A percentile compares a stretch with the other conserved stretches of the same genome.
Conservation (phyloP, 2,888 invertebrate genomes). For the Ophioninae sp. region DNA sequence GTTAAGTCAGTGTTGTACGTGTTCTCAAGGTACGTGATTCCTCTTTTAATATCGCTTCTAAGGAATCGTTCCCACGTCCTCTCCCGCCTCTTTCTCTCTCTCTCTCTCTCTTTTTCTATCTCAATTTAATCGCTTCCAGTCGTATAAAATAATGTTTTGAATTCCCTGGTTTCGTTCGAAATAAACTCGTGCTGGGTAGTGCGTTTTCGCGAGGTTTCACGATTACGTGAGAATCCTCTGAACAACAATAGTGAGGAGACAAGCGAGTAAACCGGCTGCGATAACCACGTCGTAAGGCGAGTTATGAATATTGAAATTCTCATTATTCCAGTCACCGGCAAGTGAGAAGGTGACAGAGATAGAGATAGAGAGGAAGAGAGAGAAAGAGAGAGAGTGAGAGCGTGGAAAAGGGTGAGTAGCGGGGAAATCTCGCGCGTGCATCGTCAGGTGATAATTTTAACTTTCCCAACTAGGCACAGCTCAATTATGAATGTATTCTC, state of each 20-base stretch:
- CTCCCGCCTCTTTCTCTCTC: neutral
- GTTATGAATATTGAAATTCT: conserved; percentile 79
- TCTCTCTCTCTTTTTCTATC: neutral
- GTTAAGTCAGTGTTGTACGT: no score
- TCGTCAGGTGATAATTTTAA: conserved; percentile 76
- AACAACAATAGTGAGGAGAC: neutral
- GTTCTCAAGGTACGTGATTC: no score
- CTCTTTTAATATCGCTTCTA: no score
- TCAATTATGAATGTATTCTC: conserved; percentile 76
- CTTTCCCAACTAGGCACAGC: conserved; percentile 74
- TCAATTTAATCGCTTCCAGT: neutral
- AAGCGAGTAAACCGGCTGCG: conserved; percentile 50
- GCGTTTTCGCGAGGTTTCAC: conserved; percentile 8
- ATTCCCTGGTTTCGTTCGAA: neutral
- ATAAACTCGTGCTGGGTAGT: neutral
- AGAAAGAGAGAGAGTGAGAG: conserved; percentile 46
- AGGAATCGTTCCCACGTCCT: no score
- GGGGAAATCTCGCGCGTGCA: conserved; percentile 53
- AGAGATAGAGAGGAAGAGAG: conserved; percentile 46
- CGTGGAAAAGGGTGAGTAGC: conserved; percentile 33
- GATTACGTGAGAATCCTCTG: neutral
- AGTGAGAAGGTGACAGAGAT: conserved; percentile 51
- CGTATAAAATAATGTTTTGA: neutral
- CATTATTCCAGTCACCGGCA: conserved; percentile 72
- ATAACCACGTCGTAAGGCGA: conserved; percentile 64